Percentiles rank a stretch among this genome's conserved stretches.
These are phyloP conservation scores for Ginglymostoma cirratum DNA, from an alignment of 2,113 vertebrate genomes.

Conservation along the genomic window DNA sequence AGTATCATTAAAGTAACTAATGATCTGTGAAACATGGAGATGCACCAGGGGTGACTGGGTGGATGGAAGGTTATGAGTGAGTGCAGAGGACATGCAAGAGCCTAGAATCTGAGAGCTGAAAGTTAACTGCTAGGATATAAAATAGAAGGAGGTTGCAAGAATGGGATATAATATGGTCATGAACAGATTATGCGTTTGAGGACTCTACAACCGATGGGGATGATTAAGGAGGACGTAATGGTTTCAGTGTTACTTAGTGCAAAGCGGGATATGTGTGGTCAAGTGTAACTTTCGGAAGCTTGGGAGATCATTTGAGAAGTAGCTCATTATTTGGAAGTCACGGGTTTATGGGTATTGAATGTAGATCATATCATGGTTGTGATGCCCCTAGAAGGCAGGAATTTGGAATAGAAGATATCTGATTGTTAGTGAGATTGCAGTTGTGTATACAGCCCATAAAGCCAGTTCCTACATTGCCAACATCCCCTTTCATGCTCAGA, in stretches of 20 bases:
- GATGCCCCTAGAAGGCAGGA: too few species aligned
- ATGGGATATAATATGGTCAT: neutral
- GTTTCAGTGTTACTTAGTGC: neutral
- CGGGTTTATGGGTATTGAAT: too few species aligned
- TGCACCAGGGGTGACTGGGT: neutral
- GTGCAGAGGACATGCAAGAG: neutral
- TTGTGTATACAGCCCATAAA: too few species aligned
- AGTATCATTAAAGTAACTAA: neutral
- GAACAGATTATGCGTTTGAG: neutral
- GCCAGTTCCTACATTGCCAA: too few species aligned
- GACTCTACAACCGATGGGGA: neutral
- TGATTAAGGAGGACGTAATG: neutral
- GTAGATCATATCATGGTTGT: too few species aligned
- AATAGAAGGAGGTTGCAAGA: neutral
- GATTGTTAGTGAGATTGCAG: too few species aligned
- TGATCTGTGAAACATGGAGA: neutral
- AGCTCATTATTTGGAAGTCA: too few species aligned
- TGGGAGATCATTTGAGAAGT: too few species aligned
- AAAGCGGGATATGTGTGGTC: neutral
- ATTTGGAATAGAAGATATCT: too few species aligned
- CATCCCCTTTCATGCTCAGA: too few species aligned
- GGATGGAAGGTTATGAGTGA: too few species aligned
- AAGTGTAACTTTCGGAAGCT: neutral
- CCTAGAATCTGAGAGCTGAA: neutral
- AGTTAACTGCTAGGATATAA: neutral